Evolutionary conservation across 2,888 invertebrate species (phyloP), one percentile per base, ranked within the genome.

Genomic region (Colostygia pectinataria): DNA sequence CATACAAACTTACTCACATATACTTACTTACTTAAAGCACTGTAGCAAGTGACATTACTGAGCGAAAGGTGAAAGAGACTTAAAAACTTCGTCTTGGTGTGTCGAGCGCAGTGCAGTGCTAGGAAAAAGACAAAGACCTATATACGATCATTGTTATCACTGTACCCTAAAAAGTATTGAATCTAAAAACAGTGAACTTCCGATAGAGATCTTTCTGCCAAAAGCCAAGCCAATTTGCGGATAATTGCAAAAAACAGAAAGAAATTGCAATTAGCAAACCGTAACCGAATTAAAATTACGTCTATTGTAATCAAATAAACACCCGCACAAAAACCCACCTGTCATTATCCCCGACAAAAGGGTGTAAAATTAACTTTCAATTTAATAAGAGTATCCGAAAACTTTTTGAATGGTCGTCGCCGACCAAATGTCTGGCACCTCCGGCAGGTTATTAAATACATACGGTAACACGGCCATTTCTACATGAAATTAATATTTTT

Each of bases 391-490:
- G 40, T 48, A 53, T 46, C 41, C 53, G 31, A 53, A 60, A 61
- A 61, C 32, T 56, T 58, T 54, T 47, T 39, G 14, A 43, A 50
- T 43, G 50, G 18, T 42, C 43, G 31, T 38, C 53, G 60, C 45
- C 55, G 52, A 43, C 63, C 61, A 60, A 58, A 61, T 61, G 63
- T 53, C 57, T 59, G 49, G 25, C 53, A 55, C 63, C 59, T 33
- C 53, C 20, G 59, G 63, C 59, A 34, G 24, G 37, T 44, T 54
- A 58, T 61, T 57, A 54, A 48, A 56, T 40, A 54, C 47, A 53
- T 13, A 37, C 28, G 13, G 39, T 9, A 46, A 49, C 46, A 49
- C 40, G 33, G 45, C 45, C 58, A 51, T 55, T 62, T 57, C 60
- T 55, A 54, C 54, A 53, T 40, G 25, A 53, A 49, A 56, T 56